phyloP scores from a whole-genome alignment of 2,113 vertebrate genomes.

The Poecilia latipinna region DNA sequence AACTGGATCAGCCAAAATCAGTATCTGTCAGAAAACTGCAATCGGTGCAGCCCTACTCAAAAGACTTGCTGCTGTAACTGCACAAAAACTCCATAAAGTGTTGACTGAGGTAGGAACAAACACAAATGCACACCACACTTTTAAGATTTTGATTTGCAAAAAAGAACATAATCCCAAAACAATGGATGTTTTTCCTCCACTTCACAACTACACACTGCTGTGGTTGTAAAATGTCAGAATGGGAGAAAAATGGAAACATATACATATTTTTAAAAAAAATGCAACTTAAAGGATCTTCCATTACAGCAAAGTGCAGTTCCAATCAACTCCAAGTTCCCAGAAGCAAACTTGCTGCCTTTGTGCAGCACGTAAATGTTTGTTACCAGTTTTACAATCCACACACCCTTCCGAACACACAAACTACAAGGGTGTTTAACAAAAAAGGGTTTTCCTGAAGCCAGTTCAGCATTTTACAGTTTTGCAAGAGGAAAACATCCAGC shows the following conservation, averaged over 20 bases:
- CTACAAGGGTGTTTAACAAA: constrained; percentile 17
- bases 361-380: constrained; percentile 17
- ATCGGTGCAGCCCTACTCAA: background rate
- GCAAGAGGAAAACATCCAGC: background rate
- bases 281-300: background rate
- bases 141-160: no score
- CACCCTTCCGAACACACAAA: constrained; percentile 32
- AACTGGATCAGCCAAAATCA: no score
- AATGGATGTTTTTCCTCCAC: no score
- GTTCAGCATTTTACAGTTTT: background rate
- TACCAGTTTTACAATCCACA: constrained; percentile 31
- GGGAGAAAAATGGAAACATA: background rate
- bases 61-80: background rate
- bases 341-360: constrained; percentile 18
- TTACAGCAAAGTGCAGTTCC: background rate
- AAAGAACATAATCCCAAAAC: no score
- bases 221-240: background rate
- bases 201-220: no score
- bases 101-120: no score
- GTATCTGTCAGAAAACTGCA: no score
- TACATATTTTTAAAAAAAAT: background rate
- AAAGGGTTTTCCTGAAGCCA: background rate
- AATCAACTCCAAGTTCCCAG: background rate
- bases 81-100: background rate
- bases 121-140: no score